A percentile compares a stretch with the other conserved stretches of the same genome.
Conservation (phyloP, 2,888 invertebrate genomes). For the Galerucella pusilla region DNA sequence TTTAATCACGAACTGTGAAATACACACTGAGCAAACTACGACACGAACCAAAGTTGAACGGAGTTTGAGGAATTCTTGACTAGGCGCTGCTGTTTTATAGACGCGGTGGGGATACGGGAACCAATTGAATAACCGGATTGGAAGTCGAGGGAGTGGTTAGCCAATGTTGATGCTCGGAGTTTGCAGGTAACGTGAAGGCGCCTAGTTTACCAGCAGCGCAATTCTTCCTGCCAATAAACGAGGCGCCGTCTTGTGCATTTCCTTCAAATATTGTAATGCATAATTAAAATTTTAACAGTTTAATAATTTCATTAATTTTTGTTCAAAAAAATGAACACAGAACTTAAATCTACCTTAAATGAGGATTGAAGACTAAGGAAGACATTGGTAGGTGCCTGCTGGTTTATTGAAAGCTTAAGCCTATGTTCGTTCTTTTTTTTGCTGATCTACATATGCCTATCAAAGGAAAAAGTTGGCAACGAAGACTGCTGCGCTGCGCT, state of each 20-base stretch:
- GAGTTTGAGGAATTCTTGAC: constrained; percentile 25
- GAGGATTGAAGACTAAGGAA: too few relatives aligned
- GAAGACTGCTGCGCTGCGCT: too few relatives aligned
- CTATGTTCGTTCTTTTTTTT: too few relatives aligned
- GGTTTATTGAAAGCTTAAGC: too few relatives aligned
- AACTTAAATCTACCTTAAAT: too few relatives aligned
- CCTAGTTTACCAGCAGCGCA: constrained; percentile 53
- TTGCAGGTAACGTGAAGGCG: constrained; percentile 56
- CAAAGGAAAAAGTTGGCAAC: too few relatives aligned
- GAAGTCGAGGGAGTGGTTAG: constrained; percentile 46
- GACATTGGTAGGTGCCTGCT: too few relatives aligned
- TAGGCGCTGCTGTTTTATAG: constrained; percentile 52
- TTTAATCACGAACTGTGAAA: constrained; percentile 29
- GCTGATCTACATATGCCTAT: too few relatives aligned
- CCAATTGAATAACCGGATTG: constrained; percentile 55
- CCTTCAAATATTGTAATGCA: constrained; percentile 35
- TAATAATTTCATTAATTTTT: neutral
- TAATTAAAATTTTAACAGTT: neutral
- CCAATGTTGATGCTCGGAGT: constrained; percentile 51
- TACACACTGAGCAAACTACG: constrained; percentile 8
- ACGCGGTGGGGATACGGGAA: constrained; percentile 44
- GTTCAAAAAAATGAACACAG: neutral
- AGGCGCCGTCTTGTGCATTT: constrained; percentile 55
- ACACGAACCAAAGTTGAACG: constrained; percentile 34
- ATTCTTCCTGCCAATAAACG: constrained; percentile 56